Base-by-base conservation (phyloP, 2,797 vertebrate species). In the Parotocinclus haroldoi region DNA sequence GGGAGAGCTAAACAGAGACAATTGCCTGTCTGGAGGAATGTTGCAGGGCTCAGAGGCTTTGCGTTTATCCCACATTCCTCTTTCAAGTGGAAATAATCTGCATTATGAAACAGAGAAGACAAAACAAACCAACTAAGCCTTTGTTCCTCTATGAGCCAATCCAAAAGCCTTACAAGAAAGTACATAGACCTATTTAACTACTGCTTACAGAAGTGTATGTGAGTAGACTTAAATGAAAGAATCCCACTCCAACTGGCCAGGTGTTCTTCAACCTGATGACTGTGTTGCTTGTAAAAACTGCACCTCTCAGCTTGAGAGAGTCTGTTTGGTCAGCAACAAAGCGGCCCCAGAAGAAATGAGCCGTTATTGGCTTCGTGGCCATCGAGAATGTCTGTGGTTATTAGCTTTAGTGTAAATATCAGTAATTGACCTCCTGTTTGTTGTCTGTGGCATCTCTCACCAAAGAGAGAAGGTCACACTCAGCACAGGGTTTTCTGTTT, bases 401-500 rank as follows among this genome's bases (percentile, higher is more conserved):
- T 77, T 67, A 69, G 66, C 54, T 59, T 66, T 44, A 48, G 48
- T 44, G 53, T 52, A 18, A 27, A 71, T 66, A 68, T 66, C 7
- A 71, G 66, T 44, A 73, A 78, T 78, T 71, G 53, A 54, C 63
- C 49, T 66, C 51, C 48, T 10, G 39, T 17, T 68, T 19, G 13
- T 49, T 12, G 37, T 19, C 45, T 44, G 38, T 14, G 63, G 39
- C 7, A 7, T 42, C 18, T 50, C 17, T 0, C 50, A 12, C 44
- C 39, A 68, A 52, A 52, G 73, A 63, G 55, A 46, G 17, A 16
- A 39, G 40, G 51, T 51, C 58, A 63, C 13, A 39, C 51, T 16
- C 17, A 9, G 50, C 44, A 10, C 42, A 9, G 36, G 8, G 6
- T 14, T 12, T 69, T 17, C 58, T 58, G 65, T 54, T 62, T 63